These are phyloP conservation scores for Forficula auricularia DNA, from an alignment of 1,140 invertebrate genomes.

Conservation along the genomic window DNA sequence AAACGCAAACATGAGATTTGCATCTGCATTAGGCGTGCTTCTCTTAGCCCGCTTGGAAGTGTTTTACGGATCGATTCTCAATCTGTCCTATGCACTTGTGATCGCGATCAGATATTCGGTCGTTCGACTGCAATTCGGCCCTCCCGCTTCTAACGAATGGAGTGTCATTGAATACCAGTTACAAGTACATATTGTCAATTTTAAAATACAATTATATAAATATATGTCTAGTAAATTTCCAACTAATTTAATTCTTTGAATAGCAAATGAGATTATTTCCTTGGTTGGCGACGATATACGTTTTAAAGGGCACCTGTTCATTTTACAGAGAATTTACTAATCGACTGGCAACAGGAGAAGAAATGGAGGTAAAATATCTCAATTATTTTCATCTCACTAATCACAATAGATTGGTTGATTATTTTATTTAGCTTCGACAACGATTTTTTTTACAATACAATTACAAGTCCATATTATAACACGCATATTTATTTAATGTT, in stretches of 20 bases:
- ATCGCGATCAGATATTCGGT: slow-evolving; percentile 69
- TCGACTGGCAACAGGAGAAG: too few relatives aligned
- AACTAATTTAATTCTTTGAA: slow-evolving; percentile 15
- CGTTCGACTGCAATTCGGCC: slow-evolving; percentile 62
- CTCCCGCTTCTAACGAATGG: slow-evolving; percentile 36
- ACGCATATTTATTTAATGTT: too few relatives aligned
- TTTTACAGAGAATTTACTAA: too few relatives aligned
- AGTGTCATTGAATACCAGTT: slow-evolving; percentile 72
- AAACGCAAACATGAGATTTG: slow-evolving; percentile 13
- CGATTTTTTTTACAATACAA: too few relatives aligned
- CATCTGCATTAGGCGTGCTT: slow-evolving; percentile 38
- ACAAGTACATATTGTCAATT: slow-evolving; percentile 30
- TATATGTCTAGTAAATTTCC: too few relatives aligned
- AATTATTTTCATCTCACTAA: too few relatives aligned
- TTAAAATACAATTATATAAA: slow-evolving; percentile 7
- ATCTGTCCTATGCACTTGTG: slow-evolving; percentile 45
- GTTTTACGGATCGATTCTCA: slow-evolving; percentile 46
- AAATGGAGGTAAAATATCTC: too few relatives aligned
- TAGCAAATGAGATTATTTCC: slow-evolving; percentile 68
- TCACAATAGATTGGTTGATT: too few relatives aligned
- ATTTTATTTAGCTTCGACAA: too few relatives aligned
- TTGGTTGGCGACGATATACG: slow-evolving; percentile 51
- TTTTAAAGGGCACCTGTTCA: too few relatives aligned
- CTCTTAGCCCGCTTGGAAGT: slow-evolving; percentile 61
- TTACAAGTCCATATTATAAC: too few relatives aligned